A percentile compares a stretch with the other conserved stretches of the same genome.
Evolutionary conservation across 2,113 vertebrate species (phyloP).

Genomic region (Anas platyrhynchos): DNA sequence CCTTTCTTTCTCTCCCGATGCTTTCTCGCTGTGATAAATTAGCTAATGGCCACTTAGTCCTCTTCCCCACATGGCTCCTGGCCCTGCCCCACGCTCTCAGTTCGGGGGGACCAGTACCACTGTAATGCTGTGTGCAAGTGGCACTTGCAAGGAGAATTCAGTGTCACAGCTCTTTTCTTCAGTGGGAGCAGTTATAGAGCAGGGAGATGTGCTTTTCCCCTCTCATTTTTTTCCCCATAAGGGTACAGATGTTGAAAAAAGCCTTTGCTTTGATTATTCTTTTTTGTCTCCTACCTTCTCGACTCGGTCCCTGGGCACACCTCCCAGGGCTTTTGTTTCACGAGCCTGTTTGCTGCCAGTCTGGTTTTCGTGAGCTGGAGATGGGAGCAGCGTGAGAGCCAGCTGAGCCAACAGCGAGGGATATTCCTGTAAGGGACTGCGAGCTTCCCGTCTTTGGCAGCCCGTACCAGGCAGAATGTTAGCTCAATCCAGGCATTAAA

Average conservation of each 20-base stretch:
- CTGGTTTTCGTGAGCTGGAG: background rate
- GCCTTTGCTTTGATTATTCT: background rate
- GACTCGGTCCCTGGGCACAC: background rate
- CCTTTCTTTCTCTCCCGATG: background rate
- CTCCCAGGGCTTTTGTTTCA: background rate
- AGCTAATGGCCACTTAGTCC: background rate
- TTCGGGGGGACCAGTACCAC: background rate
- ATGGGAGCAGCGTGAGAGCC: background rate
- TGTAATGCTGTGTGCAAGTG: background rate
- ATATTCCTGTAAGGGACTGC: background rate
- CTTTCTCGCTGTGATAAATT: background rate
- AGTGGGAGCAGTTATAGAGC: background rate
- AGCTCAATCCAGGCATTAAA: background rate
- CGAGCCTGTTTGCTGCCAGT: background rate
- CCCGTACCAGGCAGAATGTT: background rate
- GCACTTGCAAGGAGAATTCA: background rate
- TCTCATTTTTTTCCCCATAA: background rate
- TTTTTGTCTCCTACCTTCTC: background rate
- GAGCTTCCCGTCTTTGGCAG: background rate
- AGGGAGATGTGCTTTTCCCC: background rate
- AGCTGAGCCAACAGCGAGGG: background rate
- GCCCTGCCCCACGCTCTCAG: accelerated
- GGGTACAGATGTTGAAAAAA: background rate
- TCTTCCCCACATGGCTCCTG: background rate
- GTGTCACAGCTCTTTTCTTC: accelerated